A percentile compares a stretch with the other conserved stretches of the same genome.
Evolutionary conservation across 2,888 invertebrate genomes (phyloP).

Genomic region (Germaria angustata): DNA sequence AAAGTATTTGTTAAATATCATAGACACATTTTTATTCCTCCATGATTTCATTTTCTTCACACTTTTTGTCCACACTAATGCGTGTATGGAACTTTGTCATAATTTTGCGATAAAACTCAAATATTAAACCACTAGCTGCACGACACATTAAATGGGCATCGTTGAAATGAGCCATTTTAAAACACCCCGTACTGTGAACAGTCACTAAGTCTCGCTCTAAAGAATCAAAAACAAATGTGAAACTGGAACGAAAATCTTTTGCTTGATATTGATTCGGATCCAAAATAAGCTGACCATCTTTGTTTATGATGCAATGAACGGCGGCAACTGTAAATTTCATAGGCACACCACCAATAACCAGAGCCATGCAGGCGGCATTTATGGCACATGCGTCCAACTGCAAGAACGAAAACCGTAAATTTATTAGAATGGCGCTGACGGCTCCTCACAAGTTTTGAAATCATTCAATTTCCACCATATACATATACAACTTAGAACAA

Average conservation of each 20-base stretch:
- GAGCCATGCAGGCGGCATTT: constrained; percentile 90
- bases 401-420: not conserved
- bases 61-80: not conserved
- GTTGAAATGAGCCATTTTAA: constrained; percentile 84
- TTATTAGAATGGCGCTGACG: too few species aligned
- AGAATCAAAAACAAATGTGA: constrained; percentile 89
- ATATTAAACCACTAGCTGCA: constrained; percentile 85
- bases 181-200: constrained; percentile 86
- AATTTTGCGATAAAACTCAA: constrained; percentile 85
- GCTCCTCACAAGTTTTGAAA: too few species aligned
- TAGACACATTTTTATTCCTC: constrained; percentile 58
- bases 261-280: constrained; percentile 83
- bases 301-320: constrained; percentile 86
- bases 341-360: constrained; percentile 90
- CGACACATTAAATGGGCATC: constrained; percentile 85
- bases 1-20: not conserved
- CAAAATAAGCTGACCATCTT: constrained; percentile 82
- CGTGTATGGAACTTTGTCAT: constrained; percentile 72
- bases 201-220: constrained; percentile 82
- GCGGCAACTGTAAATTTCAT: constrained; percentile 91
- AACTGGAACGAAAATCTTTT: constrained; percentile 82
- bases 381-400: constrained; percentile 88
- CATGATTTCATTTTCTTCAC: constrained; percentile 59
- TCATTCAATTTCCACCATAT: too few species aligned
- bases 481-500: too few species aligned